Evolutionary conservation across 1,140 invertebrate species (phyloP), one percentile per base, ranked within the genome.

Genomic region (Planococcus citri): DNA sequence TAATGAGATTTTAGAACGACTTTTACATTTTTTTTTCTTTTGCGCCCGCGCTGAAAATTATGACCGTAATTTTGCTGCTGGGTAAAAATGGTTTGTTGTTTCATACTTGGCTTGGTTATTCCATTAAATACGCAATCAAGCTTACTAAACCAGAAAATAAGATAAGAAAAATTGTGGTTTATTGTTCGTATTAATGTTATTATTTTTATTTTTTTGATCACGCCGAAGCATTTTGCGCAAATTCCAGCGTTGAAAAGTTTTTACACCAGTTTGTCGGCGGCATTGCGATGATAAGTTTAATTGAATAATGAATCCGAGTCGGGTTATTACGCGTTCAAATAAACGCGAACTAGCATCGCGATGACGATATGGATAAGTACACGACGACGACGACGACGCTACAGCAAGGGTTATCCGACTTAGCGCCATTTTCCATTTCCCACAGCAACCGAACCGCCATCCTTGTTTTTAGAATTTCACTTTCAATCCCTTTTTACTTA

Each of bases 131-230:
- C 60, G 60, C 60, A 27, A 64, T 64, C 60, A 27, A 64, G 60
- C 25, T 64, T 64, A 64, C 60, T 64, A 64, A 64, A 64, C 60
- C 60, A 64, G 60, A 64, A 64, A 64, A 64, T 64, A 64, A 64
- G 60, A 64, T 64, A 64, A 64, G 60, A 64, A 64, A 64, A 64
- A 64, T 64, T 24, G 60, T 27, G 60, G 60, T 64, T 64, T 64
- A 64, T 64, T 64, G 60, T 64, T 64, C 60, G 60, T 64, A 64
- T 64, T 64, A 64, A 64, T 27, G 60, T 64, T 27, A 24, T 64
- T 64, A 64, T 64, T 64, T 25, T 27, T 64, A 25, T 64, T 64
- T 64, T 27, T 64, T 64, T 64, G 41, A 14, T 51, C 41, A 51
- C 41, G 33, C 33, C 33, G 33, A 8, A 17, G 12, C 41, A 51